Conservation (phyloP, 2,113 vertebrate species). For the Atrichornis clamosus region DNA sequence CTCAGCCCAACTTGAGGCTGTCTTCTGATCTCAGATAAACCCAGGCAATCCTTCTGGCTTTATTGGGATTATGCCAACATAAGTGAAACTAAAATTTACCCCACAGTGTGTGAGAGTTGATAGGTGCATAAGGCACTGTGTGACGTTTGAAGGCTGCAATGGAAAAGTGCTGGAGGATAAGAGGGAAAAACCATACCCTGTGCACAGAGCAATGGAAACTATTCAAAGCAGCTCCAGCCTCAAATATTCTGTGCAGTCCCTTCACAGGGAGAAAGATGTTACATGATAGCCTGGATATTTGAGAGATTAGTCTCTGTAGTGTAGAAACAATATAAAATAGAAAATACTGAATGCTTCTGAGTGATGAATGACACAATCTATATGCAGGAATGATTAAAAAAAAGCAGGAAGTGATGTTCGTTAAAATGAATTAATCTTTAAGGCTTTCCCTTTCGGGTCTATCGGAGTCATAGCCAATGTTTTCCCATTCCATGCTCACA, state of each 20-base stretch:
- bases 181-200: neutral
- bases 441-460: neutral
- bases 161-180: conserved; percentile 39
- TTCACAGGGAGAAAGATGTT: neutral
- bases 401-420: neutral
- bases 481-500: neutral
- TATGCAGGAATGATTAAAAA: neutral
- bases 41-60: conserved; percentile 47
- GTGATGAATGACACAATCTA: neutral
- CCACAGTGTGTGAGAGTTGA: neutral
- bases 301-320: neutral
- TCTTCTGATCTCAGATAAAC: conserved; percentile 56
- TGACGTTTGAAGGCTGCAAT: conserved; percentile 7
- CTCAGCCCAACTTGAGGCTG: conserved; percentile 22
- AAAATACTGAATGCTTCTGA: neutral
- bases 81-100: conserved; percentile 34
- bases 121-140: neutral
- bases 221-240: conserved; percentile 36
- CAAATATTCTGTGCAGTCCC: neutral
- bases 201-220: conserved; percentile 33
- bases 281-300: neutral
- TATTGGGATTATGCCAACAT: conserved; percentile 33
- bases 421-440: neutral
- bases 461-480: neutral
- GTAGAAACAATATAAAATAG: neutral